Base-by-base conservation (phyloP, 2,888 invertebrate genomes). In the Phasia obesa region DNA sequence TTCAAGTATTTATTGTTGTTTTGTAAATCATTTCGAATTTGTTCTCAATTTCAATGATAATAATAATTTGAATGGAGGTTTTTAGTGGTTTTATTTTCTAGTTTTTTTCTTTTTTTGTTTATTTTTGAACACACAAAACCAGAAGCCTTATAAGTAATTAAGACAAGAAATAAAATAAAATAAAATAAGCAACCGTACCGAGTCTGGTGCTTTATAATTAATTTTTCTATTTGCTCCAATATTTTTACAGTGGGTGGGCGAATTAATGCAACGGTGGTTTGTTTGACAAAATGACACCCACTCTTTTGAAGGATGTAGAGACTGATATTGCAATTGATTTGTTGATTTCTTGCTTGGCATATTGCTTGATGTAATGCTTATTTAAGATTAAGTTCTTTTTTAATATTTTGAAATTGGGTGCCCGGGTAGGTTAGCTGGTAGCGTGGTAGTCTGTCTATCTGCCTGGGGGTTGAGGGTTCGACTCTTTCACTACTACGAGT, bases 111-210 rank as follows among this genome's bases (percentile, higher is more conserved):
- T 2, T 35, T 38, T 15, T 25, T 23, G 44, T 57, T 57, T 38
- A 6, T 62, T 79, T 57, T 57, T 49, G 17, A 55, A 31, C 53
- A 55, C 60, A 53, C 19, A 84, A 85, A 87, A 86, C 85, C 84
- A 85, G 82, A 86, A 87, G 85, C 85, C 83, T 67, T 84, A 80
- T 55, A 82, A 84, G 70, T 85, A 79, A 78, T 77, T 67, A 76
- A 60, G 76, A 76, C 77, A 70, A 73, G 44, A 70, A 77, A 70
- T n/a, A 23, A 53, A 71, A 67, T 64, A 57, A 70, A 77, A 70
- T n/a, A 23, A 53, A 71, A 67, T 64, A 57, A 31, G 47, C 17
- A 60, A 19, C 11, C 21, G 17, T 67, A 59, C 51, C 51, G 59
- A 67, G 42, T 25, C 31, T 77, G 17, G 23, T 69, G 65, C 35